Evolutionary conservation across 2,113 vertebrate species (phyloP).

Genomic region (Labeo catla): DNA sequence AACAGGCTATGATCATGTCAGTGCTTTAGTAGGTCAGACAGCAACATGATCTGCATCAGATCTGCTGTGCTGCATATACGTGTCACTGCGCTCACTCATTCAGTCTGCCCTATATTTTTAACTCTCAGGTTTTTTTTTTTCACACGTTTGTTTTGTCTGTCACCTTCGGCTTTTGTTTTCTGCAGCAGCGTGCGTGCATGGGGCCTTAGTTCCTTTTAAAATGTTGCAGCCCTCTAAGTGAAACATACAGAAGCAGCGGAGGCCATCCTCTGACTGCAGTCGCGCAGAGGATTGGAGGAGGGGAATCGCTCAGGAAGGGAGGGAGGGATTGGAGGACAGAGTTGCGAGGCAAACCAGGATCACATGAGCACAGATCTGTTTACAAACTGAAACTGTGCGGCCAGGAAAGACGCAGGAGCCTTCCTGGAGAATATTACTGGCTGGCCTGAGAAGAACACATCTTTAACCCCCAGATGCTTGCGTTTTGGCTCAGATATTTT

Average conservation of each 20-base stretch:
- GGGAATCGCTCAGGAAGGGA: slow-evolving; percentile 62
- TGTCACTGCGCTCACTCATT: background rate
- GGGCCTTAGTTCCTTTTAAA: slow-evolving; percentile 19
- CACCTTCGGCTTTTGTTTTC: slow-evolving; percentile 24
- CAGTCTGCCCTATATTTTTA: slow-evolving; percentile 13
- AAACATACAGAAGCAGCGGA: background rate
- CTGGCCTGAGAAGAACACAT: slow-evolving; percentile 3
- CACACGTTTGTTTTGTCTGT: slow-evolving; percentile 9
- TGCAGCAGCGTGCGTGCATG: slow-evolving; percentile 29
- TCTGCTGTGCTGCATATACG: background rate
- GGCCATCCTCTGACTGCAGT: slow-evolving; percentile 44
- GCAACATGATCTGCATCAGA: slow-evolving; percentile 4
- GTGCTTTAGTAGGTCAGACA: slow-evolving; percentile 24
- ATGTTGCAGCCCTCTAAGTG: background rate
- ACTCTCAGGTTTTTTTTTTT: background rate
- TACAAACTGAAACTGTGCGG: slow-evolving; percentile 79
- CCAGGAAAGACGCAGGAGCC: slow-evolving; percentile 53
- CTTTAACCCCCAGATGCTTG: slow-evolving; percentile 14
- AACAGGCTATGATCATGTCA: background rate
- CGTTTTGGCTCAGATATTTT: background rate
- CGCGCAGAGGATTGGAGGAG: slow-evolving; percentile 40
- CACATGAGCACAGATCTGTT: slow-evolving; percentile 85
- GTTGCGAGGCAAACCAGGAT: slow-evolving; percentile 83
- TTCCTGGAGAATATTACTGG: slow-evolving; percentile 22
- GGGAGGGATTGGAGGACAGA: slow-evolving; percentile 67